Conservation (phyloP, 2,113 vertebrate genomes). For the Vulpes ferrilata region DNA sequence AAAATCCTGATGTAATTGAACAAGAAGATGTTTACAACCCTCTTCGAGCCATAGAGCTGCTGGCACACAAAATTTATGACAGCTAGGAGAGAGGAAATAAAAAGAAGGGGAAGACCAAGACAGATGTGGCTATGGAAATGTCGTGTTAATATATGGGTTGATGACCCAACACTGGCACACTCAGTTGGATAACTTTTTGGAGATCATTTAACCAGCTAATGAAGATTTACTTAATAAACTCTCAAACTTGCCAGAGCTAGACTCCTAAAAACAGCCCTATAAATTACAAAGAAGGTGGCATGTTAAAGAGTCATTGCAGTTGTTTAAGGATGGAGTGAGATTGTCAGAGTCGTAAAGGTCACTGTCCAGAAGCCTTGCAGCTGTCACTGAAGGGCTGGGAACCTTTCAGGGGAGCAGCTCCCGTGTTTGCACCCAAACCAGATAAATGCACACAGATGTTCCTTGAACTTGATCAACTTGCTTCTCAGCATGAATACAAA, state of each 20-base stretch:
- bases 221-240: constrained; percentile 57
- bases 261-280: constrained; percentile 28
- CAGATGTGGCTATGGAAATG: neutral
- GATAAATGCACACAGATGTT: constrained; percentile 74
- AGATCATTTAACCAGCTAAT: constrained; percentile 53
- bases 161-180: neutral
- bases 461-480: constrained; percentile 69
- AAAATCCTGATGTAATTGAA: constrained; percentile 76
- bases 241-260: neutral
- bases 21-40: constrained; percentile 75
- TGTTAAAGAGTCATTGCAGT: neutral
- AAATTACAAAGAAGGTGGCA: neutral
- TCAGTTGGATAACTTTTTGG: constrained; percentile 17
- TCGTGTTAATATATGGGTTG: neutral
- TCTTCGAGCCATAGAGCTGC: constrained; percentile 47
- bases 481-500: constrained; percentile 75
- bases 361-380: neutral
- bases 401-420: neutral
- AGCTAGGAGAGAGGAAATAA: neutral
- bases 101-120: neutral
- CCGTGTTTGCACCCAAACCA: constrained; percentile 45
- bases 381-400: neutral
- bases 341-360: neutral
- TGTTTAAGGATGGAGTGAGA: neutral
- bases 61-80: constrained; percentile 60